Percentiles rank a stretch among this genome's conserved stretches.
Evolutionary conservation across 2,113 vertebrate species (phyloP).

Genomic region (Indri indri): DNA sequence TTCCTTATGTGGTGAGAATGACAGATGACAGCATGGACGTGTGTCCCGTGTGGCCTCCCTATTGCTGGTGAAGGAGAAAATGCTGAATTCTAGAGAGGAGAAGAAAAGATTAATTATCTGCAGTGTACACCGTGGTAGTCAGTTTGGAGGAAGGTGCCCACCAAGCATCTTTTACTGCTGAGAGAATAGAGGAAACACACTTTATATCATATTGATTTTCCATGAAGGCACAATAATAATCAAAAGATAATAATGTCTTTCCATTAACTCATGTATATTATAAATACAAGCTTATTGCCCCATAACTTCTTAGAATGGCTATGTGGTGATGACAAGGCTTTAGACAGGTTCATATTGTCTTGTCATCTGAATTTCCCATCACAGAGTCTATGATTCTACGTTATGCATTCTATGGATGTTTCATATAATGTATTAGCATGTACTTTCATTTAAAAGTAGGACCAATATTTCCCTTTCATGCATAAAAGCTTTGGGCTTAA

Average conservation of each 20-base stretch:
- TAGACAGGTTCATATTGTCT: not conserved
- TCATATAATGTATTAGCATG: not conserved
- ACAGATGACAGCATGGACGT: not conserved
- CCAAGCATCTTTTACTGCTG: not conserved
- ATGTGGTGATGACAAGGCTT: not conserved
- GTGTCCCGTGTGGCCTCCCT: not conserved
- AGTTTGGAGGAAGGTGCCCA: not conserved
- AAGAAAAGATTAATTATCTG: not conserved
- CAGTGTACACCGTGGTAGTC: not conserved
- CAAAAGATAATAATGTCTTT: conserved; percentile 34
- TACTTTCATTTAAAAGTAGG: conserved; percentile 30
- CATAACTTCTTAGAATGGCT: not conserved
- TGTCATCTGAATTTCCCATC: not conserved
- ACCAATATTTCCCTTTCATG: not conserved
- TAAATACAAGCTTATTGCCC: not conserved
- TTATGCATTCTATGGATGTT: not conserved
- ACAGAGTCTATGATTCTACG: not conserved
- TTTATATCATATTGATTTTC: conserved; percentile 44
- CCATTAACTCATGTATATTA: not conserved
- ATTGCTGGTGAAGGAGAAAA: not conserved
- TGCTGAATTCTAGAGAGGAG: not conserved
- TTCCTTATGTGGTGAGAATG: not conserved
- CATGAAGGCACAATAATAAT: not conserved
- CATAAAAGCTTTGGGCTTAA: not conserved
- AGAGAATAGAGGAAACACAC: not conserved